phyloP scores from a whole-genome alignment of 1,140 invertebrate species.

The silkworm (Bombyx mori) region ASM3026992v2 NC_085129.1:16170001-16170500 shows the following conservation, averaged over 20 bases:
- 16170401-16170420: slow-evolving; percentile 36
- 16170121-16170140: slow-evolving; percentile 11
- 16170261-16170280: slow-evolving; percentile 27
- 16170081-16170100: slow-evolving; percentile 27
- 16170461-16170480: slow-evolving; percentile 53
- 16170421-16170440: slow-evolving; percentile 43
- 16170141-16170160: neutral
- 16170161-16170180: slow-evolving; percentile 16
- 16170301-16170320: slow-evolving; percentile 31
- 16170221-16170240: slow-evolving; percentile 14
- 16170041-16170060: slow-evolving; percentile 18
- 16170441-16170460: slow-evolving; percentile 39
- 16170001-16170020: slow-evolving; percentile 33
- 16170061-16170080: slow-evolving; percentile 36
- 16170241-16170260: slow-evolving; percentile 30
- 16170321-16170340: slow-evolving; percentile 45
- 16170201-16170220: slow-evolving; percentile 23
- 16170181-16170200: no score
- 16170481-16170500: slow-evolving; percentile 57
- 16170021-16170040: slow-evolving; percentile 36
- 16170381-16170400: slow-evolving; percentile 11
- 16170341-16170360: slow-evolving; percentile 28
- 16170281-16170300: slow-evolving; percentile 30
- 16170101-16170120: slow-evolving; percentile 38
- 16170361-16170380: slow-evolving; percentile 31